Conservation (phyloP, 2,113 vertebrate genomes). For the Patagioenas fasciata region DNA sequence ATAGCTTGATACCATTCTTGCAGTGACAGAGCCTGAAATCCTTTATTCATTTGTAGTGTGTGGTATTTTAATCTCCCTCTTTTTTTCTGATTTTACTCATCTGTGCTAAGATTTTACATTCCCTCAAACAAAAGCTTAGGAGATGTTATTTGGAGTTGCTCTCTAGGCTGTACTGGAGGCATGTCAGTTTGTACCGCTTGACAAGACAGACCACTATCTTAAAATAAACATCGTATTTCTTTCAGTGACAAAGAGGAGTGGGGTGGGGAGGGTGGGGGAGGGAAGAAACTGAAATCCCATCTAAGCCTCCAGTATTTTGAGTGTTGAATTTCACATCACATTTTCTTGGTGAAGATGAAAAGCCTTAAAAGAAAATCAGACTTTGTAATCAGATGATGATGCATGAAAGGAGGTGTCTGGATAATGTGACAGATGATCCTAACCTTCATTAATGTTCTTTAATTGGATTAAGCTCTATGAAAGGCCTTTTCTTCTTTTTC, state of each 20-base stretch:
- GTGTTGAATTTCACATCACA: constrained; percentile 8
- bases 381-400: constrained; percentile 54
- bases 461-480: constrained; percentile 64
- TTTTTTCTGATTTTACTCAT: neutral
- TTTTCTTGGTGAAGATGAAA: constrained; percentile 41
- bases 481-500: constrained; percentile 57
- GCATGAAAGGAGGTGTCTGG: constrained; percentile 50
- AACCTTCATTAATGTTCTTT: constrained; percentile 64
- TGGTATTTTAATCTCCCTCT: neutral
- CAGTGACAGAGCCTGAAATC: neutral
- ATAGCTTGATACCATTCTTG: neutral
- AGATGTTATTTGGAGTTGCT: neutral
- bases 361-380: constrained; percentile 27
- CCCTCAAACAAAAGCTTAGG: neutral
- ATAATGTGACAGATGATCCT: constrained; percentile 65
- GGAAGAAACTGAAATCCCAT: neutral
- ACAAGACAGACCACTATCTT: neutral
- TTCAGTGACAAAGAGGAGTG: rapidly evolving
- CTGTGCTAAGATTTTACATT: neutral
- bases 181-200: neutral
- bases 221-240: neutral
- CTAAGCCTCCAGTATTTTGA: neutral
- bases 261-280: neutral
- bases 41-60: neutral
- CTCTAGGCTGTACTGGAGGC: neutral